phyloP scores from a whole-genome alignment of 1,140 invertebrate species.

The Bombus terrestris region DNA sequence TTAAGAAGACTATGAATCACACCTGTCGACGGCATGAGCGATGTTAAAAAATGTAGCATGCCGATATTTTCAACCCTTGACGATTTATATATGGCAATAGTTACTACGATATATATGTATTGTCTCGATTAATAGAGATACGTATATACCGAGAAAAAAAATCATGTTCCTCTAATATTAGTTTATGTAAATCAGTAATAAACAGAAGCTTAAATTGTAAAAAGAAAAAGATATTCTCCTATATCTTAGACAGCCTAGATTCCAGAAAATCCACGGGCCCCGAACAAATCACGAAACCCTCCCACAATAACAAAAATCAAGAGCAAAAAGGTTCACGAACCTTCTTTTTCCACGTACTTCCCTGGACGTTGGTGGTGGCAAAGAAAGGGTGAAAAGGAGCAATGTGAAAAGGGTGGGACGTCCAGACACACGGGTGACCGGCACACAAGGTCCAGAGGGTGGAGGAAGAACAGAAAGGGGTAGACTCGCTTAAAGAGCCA shows the following conservation, averaged over 20 bases:
- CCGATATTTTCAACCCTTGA: background rate
- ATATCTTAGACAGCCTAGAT: no score
- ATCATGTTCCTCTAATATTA: no score
- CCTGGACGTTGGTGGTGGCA: no score
- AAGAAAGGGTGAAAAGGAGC: background rate
- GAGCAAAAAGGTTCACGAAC: background rate
- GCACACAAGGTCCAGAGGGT: background rate
- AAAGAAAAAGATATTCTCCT: no score
- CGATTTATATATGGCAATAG: no score
- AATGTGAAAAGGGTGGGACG: background rate
- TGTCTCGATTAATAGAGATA: no score
- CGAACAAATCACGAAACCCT: background rate
- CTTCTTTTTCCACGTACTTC: background rate
- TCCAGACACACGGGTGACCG: conserved; percentile 30
- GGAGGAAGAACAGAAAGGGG: background rate
- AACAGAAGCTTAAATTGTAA: no score
- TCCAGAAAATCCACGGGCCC: no score
- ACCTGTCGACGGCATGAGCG: background rate
- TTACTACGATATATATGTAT: no score
- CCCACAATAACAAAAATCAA: background rate
- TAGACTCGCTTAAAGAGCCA: conserved; percentile 39
- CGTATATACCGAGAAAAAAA: no score
- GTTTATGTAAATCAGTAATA: no score
- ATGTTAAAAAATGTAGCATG: background rate
- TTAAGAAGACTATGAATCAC: background rate